Conservation (phyloP, 2,113 vertebrate genomes). For the Cavia porcellus region DNA sequence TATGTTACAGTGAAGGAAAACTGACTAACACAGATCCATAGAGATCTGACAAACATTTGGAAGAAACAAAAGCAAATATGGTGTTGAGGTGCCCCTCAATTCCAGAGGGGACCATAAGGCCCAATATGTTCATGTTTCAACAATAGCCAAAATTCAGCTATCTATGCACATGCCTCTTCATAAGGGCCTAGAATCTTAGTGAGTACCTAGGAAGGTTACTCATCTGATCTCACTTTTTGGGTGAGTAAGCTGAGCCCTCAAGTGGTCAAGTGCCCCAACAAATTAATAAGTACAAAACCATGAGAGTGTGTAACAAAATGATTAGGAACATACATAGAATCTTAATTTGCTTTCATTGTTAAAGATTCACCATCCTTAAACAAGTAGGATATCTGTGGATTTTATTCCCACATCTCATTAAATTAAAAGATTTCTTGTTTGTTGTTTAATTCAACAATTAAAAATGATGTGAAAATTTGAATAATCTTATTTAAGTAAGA, state of each 20-base stretch:
- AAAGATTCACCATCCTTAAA: neutral
- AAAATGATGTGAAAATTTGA: conserved; percentile 12
- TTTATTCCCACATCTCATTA: conserved; percentile 41
- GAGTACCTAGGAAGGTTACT: neutral
- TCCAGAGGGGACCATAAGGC: neutral
- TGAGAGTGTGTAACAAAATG: neutral
- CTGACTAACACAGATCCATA: neutral
- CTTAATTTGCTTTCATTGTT: neutral
- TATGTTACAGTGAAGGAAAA: neutral
- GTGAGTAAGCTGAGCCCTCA: neutral
- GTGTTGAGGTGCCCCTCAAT: neutral
- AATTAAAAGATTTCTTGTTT: neutral
- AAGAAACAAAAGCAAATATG: neutral
- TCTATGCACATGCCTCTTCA: too few relatives aligned
- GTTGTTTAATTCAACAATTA: conserved; percentile 43
- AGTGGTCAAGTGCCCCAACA: neutral
- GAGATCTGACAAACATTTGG: neutral
- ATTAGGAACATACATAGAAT: neutral
- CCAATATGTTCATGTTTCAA: neutral
- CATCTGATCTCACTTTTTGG: neutral
- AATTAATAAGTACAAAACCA: neutral
- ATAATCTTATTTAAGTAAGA: conserved; percentile 16
- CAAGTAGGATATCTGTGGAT: neutral
- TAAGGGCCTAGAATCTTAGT: neutral
- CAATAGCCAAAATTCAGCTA: neutral